Evolutionary conservation across 2,113 vertebrate genomes (phyloP), one percentile per base, ranked within the genome.

Genomic region (Centrocercus urophasianus): DNA sequence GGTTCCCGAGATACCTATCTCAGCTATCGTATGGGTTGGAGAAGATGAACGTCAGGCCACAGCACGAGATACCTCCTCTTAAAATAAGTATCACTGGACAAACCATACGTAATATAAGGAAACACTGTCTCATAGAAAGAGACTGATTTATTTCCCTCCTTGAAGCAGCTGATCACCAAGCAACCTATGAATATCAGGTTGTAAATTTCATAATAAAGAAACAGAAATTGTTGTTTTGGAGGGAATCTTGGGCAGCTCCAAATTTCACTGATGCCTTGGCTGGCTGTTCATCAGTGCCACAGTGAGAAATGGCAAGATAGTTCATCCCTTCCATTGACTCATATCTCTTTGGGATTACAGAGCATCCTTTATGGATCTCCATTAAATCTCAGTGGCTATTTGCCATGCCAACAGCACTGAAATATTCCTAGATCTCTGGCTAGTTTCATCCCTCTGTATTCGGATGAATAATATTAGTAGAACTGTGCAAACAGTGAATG

Each of bases 121-220:
- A 89, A 17, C 19, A 61, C 13, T 63, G 38, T 0, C 0, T 83
- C 54, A 24, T 20, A n/a, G 74, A 57, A 84, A 79, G 17, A 65
- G 19, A 6, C 11, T 42, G 42, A 74, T 91, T 64, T 2, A 70
- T 91, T 88, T 77, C 70, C 36, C 70, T 95, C 57, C 50, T 89
- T 96, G 84, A 91, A 71, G 52, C 48, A 83, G 42, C 71, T 57
- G 66, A 87, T 79, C 56, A 64, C 54, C 50, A 91, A 79, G 57
- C 21, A 81, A 81, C 13, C 65, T 82, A 57, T 70, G 66, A 88
- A 64, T 77, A 93, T 40, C 57, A 83, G 80, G 54, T 54, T 90
- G 79, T 75, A 84, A 61, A 5, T 27, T 96, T 93, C 82, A 32
- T 70, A 73, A 67, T 66, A 87, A 94, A 94, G 17, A 63, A 95